phyloP scores from a whole-genome alignment of 30 jellyfish, hydroid and myxozoan genomes.

The Cassiopea andromeda region DNA sequence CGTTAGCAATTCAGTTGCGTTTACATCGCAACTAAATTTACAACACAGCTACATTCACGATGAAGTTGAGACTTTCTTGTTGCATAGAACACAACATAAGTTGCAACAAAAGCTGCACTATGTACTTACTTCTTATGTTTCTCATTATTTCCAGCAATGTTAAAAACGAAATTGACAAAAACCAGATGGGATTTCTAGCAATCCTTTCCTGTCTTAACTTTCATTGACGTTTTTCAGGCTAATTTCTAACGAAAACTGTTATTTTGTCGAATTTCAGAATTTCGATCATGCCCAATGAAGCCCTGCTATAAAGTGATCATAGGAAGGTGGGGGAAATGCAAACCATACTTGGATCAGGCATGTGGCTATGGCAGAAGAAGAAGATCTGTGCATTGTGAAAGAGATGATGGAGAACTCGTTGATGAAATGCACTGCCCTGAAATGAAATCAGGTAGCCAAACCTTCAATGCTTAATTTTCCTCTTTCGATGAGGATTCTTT shows the following conservation, averaged over 20 bases:
- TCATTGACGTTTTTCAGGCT: too few relatives aligned
- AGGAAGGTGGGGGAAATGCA: conserved; percentile 59
- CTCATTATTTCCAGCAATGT: too few relatives aligned
- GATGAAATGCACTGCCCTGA: conserved; percentile 42
- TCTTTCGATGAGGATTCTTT: background rate
- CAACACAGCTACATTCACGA: too few relatives aligned
- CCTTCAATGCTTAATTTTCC: background rate
- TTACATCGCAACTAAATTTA: too few relatives aligned
- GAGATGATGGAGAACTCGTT: conserved; percentile 73
- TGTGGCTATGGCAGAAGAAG: conserved; percentile 58
- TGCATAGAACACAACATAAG: too few relatives aligned
- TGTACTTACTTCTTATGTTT: too few relatives aligned
- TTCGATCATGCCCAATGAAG: conserved; percentile 68
- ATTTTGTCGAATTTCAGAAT: conserved; percentile 23
- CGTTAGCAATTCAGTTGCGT: too few relatives aligned
- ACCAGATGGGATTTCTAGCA: too few relatives aligned
- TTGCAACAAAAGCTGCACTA: too few relatives aligned
- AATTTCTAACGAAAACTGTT: background rate
- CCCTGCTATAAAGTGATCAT: conserved; percentile 52
- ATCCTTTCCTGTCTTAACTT: too few relatives aligned
- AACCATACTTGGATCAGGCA: conserved; percentile 18
- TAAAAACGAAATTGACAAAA: too few relatives aligned
- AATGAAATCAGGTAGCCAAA: conserved; percentile 30
- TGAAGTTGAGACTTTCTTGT: too few relatives aligned
- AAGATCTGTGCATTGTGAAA: conserved; percentile 49